Base-by-base conservation (phyloP, 2,113 vertebrate genomes). In the Leptocoma aspasia region DNA sequence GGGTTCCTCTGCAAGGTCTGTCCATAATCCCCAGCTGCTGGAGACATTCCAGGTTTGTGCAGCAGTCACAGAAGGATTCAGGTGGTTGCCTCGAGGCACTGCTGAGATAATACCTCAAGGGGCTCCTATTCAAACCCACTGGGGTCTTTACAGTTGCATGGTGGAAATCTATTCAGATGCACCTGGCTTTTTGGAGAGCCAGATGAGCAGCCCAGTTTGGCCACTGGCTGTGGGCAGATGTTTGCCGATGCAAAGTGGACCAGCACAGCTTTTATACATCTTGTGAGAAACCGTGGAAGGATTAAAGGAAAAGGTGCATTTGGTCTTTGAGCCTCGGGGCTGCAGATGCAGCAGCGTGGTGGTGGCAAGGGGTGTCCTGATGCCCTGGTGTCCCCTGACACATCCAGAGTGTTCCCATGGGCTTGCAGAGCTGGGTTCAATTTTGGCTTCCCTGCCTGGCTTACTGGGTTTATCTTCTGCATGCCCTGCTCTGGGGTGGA, bases 71-170 rank as follows among this genome's bases (percentile, higher is more conserved):
- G 71, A 86, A 96, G 90, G 94, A 94, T 94, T 95, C 92, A 95
- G 91, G 91, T 96, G 95, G 91, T 80, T 95, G 94, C 91, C 93
- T 95, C 10, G 16, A 94, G 96, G 95, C 91, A 24, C 65, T 78
- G 89, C 89, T 83, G 86, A 89, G 83, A 79, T 95, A 94, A 90
- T 95, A 94, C 94, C 95, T 95, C 94, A n/a, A 59, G 94, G 94
- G 88, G 76, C 69, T 94, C 33, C 88, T 76, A 33, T 95, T 93
- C 92, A 95, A 89, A 86, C 35, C 87, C 82, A 61, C 73, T 69
- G 92, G 69, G 92, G 65, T 94, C 60, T 90, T 81, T 60, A 61
- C 15, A 69, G 42, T 78, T 93, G 64, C 53, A 18, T 49, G 72
- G 72, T 88, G 80, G 80, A 78, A 64, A 86, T 82, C 49, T 70